Base-by-base conservation (phyloP, 2,888 invertebrate species). In the Drosophila mimetica region DNA sequence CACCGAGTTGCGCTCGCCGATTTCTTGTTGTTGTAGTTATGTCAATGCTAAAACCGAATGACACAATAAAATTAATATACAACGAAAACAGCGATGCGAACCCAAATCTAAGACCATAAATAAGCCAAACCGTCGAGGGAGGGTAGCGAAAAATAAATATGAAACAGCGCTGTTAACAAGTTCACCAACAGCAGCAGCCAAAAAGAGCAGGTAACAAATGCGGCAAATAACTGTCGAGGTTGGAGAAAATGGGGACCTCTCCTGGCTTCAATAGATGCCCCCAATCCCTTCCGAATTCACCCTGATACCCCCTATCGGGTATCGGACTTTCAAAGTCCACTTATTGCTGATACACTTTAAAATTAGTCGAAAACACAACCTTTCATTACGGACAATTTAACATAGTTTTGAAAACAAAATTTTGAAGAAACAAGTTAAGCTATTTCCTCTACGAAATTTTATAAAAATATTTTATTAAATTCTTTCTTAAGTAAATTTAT, bases 61-160 rank as follows among this genome's bases (percentile, higher is more conserved):
- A 84, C 72, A 77, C 82, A 79, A 86, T 84, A 75, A 81, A 87
- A 85, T 86, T 77, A 86, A 86, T 85, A 86, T 76, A 86, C 82
- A 61, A 79, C 67, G 85, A 82, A 74, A 71, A 67, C 54, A 47
- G 57, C 57, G 52, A 65, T 52, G 65, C 65, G 48, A 74, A 85
- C 81, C 86, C 86, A 77, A 76, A 82, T 86, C 80, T 86, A 77
- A 82, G 86, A 83, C 74, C 74, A 83, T 83, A 82, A 81, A 81
- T 81, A 85, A 63, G 61, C 22, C 47, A 65, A 52, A 61, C 14
- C 18, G 32, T 11, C 44, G 73, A 60, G 58, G 70, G 75, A 81
- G 86, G 82, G 77, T 79, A 77, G 72, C 77, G 74, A 37, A 77
- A 71, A 79, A 63, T 67, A 59, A 82, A 82, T 83, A 74, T 74